phyloP scores from a whole-genome alignment of 2,888 invertebrate genomes.

The Bhutanitis thaidina region DNA sequence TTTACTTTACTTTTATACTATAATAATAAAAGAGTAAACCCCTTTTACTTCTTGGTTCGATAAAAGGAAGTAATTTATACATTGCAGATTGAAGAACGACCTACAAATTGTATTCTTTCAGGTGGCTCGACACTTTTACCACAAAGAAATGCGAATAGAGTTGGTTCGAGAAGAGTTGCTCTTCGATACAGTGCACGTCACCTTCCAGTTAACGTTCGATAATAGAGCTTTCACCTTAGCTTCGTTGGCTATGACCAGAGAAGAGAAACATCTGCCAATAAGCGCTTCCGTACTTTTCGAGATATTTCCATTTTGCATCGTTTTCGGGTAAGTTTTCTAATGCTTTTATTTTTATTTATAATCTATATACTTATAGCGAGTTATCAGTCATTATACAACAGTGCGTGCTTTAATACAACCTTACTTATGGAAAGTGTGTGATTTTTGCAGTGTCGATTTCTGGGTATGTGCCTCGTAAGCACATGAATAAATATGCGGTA shows the following conservation, averaged over 20 bases:
- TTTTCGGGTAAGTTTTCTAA: slow-evolving; percentile 87
- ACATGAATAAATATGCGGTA: too few species aligned
- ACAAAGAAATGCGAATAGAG: slow-evolving; percentile 96
- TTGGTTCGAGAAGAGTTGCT: slow-evolving; percentile 91
- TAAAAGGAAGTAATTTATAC: too few species aligned
- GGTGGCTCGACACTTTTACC: slow-evolving; percentile 96
- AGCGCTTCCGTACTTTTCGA: slow-evolving; percentile 95
- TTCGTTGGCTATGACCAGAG: slow-evolving; percentile 90
- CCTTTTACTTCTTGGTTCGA: too few species aligned
- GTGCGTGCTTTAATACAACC: too few species aligned
- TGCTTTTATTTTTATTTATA: neutral
- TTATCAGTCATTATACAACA: too few species aligned
- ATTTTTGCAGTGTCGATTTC: too few species aligned
- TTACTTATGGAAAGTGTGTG: too few species aligned
- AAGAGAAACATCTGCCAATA: slow-evolving; percentile 93
- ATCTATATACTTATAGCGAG: too few species aligned
- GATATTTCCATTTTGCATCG: slow-evolving; percentile 98
- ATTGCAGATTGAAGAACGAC: too few species aligned
- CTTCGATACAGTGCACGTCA: slow-evolving; percentile 95
- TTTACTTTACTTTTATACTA: too few species aligned
- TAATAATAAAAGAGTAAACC: too few species aligned
- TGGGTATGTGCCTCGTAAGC: too few species aligned
- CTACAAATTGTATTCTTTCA: slow-evolving; percentile 38
- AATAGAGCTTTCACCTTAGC: slow-evolving; percentile 94
- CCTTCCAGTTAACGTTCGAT: slow-evolving; percentile 96